Evolutionary conservation across 2,797 vertebrate species (phyloP), one percentile per base, ranked within the genome.

Genomic region (Chromobotia macracanthus): DNA sequence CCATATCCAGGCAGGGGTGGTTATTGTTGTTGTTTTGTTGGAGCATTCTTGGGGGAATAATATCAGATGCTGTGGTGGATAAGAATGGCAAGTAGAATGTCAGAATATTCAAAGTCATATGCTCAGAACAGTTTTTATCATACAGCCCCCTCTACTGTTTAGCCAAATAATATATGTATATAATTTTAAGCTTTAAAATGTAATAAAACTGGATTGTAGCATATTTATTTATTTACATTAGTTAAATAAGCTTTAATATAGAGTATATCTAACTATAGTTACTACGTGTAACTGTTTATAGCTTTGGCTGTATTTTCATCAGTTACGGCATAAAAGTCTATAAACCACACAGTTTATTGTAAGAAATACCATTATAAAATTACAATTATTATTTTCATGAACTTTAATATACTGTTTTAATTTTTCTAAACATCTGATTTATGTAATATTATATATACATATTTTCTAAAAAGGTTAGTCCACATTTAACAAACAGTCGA

Each of bases 1-100:
- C 85, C 86, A 90, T 78, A 21, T 87, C 89, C 76, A 94, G 87
- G 82, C 93, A 94, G 23, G 90, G 91, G 85, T 93, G 90, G 90
- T 94, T 94, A 84, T 94, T 94, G 89, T 94, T 94, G 87, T 94
- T 94, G 63, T 94, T 94, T 86, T 93, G 92, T 88, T 94, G 94
- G 38, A 94, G 90, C 91, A 94, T 94, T 68, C 84, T 80, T 11
- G 19, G 28, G 55, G 19, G 16, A 10, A 67, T n/a, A 64, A 3
- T 7, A 67, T 66, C 60, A 75, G 55, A 48, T 50, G 46, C 80
- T 86, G 79, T 67, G 48, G 31, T 73, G 60, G 35, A 65, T 61
- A 71, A 83, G 12, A 82, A 67, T 31, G 64, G 15, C 41, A 51
- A 19, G 51, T 46, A 48, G 25, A 6, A 61, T 70, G 38, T 60